Evolutionary conservation across 2,797 vertebrate genomes (phyloP), one percentile per base, ranked within the genome.

Genomic region (Lepilemur septentrionalis): DNA sequence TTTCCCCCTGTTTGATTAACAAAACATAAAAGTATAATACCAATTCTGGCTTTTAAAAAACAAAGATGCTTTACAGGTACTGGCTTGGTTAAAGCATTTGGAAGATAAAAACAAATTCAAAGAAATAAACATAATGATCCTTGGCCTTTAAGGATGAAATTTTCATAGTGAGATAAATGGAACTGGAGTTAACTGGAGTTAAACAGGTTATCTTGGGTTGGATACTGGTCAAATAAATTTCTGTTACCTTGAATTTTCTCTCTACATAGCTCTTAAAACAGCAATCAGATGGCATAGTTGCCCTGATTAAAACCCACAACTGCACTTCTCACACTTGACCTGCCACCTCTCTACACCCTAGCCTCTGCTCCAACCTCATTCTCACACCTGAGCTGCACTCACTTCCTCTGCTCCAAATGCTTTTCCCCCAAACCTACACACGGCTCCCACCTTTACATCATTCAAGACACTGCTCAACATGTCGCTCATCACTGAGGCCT

Each of bases 21-120:
- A 92, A 89, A 97, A 89, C 28, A 81, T 59, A 23, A 78, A 95
- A 81, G 35, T 75, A 79, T 25, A 93, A 91, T 18, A n/a, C 4
- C 30, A 94, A 95, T 59, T 22, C 50, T 59, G 23, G 4, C 57
- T 85, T 96, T 79, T 78, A 61, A 95, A 93, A 97, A 91, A n/a
- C 30, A 82, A 93, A 96, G 75, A 63, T 14, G 84, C 25, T 75
- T 89, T 89, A 32, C 0, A 83, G 18, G 22, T 55, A 96, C 67
- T 30, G 86, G 41, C 80, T 76, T 93, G 35, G 86, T 43, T 94
- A 75, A 94, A 55, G 28, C 52, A 90, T 73, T 41, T 96, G 28
- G 25, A 95, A 93, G 78, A 67, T 38, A 81, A 72, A 92, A 91
- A 95, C 7, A 88, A 43, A 94, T 41, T 79, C 50, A 96, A 0